Base-by-base conservation (phyloP, 2,113 vertebrate genomes). In the Cyanoderma ruficeps region DNA sequence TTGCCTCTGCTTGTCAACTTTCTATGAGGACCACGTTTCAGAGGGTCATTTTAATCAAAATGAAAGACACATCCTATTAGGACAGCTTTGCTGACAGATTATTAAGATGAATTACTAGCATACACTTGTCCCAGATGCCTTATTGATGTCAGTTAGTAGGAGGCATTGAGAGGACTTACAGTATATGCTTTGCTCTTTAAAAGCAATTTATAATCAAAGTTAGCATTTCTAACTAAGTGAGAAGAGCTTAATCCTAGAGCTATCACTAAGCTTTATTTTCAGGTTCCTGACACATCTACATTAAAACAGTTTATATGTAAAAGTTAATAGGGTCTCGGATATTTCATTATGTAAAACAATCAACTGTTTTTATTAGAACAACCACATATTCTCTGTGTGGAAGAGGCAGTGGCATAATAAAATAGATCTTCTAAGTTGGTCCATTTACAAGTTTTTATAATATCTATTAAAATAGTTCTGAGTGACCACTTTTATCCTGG, bases 21-120 rank as follows among this genome's bases (percentile, higher is more conserved):
- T 95, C 91, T 96, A 69, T 92, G 61, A 96, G 89, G 71, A 69
- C 61, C 68, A 87, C 79, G 90, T 97, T 95, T 97, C 91, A 78
- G 83, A 90, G 95, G 96, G 97, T 97, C 96, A 97, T 97, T 98
- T 97, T 98, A 97, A 98, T 98, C 94, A 97, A 95, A 97, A 97
- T 94, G 93, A 97, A 97, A 98, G 97, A 97, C 96, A 95, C 71
- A 87, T 97, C 90, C 96, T 97, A 96, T 98, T 97, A 97, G 86
- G 89, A 97, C 85, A 91, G 91, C 90, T 98, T 97, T 98, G 95
- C 97, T 97, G 97, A 97, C 95, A 98, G 97, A 97, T 97, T 98
- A 97, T 98, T 97, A 98, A 98, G 97, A 98, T 97, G 87, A 96
- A 98, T 98, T 96, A 93, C 97, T 94, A 69, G 90, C 93, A 80